Conservation (phyloP, 1,140 invertebrate species). For the Popillia japonica region DNA sequence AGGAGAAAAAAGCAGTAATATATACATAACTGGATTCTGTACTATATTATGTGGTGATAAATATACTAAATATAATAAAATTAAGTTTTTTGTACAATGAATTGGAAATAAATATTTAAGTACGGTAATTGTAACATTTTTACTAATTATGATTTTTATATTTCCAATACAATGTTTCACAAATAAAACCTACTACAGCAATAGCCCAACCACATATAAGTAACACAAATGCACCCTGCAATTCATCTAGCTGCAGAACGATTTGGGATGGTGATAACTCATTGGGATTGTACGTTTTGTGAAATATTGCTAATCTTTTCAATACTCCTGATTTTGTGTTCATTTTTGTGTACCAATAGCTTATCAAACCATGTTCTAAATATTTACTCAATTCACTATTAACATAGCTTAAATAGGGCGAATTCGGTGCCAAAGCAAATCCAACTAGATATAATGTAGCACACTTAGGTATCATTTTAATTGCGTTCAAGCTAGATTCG, state of each 20-base stretch:
- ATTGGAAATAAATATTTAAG: neutral
- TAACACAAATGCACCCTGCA: neutral
- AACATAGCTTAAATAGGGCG: neutral
- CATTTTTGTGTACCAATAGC: slow-evolving; percentile 15
- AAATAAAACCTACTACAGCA: neutral
- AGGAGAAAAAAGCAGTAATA: no score
- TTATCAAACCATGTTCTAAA: slow-evolving; percentile 2
- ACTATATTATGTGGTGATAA: neutral
- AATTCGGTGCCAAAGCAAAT: neutral
- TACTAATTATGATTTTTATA: neutral
- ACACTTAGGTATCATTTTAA: slow-evolving; percentile 13
- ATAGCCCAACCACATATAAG: neutral
- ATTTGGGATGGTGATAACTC: neutral
- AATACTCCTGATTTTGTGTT: neutral
- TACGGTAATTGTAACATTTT: no score
- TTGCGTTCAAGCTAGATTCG: neutral
- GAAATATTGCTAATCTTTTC: slow-evolving; percentile 7
- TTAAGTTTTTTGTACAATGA: no score
- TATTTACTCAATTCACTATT: neutral
- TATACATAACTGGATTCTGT: neutral
- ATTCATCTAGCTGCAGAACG: neutral
- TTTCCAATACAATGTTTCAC: neutral
- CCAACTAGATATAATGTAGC: neutral
- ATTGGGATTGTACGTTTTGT: neutral
- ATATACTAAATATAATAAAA: neutral